Evolutionary conservation across 2,888 invertebrate genomes (phyloP).

Genomic region (Phanerotoma sp.): DNA sequence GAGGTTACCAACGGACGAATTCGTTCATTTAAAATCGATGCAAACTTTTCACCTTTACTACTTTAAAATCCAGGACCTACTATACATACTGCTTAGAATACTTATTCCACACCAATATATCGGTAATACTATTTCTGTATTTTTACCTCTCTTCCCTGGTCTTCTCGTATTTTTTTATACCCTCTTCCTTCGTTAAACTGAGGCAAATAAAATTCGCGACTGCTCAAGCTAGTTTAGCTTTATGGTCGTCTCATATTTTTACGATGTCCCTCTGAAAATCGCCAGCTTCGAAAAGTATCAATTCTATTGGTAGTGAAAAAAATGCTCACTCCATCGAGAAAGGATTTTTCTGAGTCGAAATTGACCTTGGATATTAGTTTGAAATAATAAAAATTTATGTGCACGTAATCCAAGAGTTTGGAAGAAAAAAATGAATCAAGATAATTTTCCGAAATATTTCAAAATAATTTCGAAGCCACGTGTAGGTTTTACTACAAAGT

Average conservation of each 20-base stretch:
- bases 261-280: slow-evolving; percentile 24
- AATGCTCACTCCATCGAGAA: too few relatives aligned
- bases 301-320: slow-evolving; percentile 1
- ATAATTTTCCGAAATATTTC: too few relatives aligned
- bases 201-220: slow-evolving; percentile 33
- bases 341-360: too few relatives aligned
- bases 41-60: slow-evolving; percentile 24
- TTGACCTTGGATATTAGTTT: too few relatives aligned
- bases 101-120: too few relatives aligned
- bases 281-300: neutral
- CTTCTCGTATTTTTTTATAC: neutral
- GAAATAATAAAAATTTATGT: too few relatives aligned
- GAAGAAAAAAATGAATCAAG: too few relatives aligned
- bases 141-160: slow-evolving; percentile 5
- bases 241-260: slow-evolving; percentile 32
- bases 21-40: slow-evolving; percentile 15
- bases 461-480: too few relatives aligned
- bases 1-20: slow-evolving; percentile 15
- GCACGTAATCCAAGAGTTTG: too few relatives aligned
- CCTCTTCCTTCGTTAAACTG: slow-evolving; percentile 29
- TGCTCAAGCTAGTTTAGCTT: slow-evolving; percentile 27
- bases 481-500: too few relatives aligned
- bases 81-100: too few relatives aligned
- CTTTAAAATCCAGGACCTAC: slow-evolving; percentile 17
- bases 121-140: neutral